Base-by-base conservation (phyloP, 2,113 vertebrate genomes). In the Nanorana parkeri region DNA sequence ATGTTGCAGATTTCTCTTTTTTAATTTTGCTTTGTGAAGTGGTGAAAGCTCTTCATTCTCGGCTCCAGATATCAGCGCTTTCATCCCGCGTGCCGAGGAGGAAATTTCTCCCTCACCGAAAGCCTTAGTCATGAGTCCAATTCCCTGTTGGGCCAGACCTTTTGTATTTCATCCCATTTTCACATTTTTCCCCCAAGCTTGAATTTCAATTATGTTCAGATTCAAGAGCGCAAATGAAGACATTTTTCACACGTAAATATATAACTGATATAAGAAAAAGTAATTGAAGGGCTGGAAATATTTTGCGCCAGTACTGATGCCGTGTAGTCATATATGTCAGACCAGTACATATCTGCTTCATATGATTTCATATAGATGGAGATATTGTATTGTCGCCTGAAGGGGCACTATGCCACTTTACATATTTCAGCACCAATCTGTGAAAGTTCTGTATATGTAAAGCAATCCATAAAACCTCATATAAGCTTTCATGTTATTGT, bases 21-120 rank as follows among this genome's bases (percentile, higher is more conserved):
- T 51, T 76, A 76, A 76, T 64, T 76, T 64, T 24, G 5, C 21
- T n/a, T n/a, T 47, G 58, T 76, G 73, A 76, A 61, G 56, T 63
- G 56, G 29, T 76, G 73, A 76, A 76, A 64, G 58, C 56, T 28
- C 5, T 16, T 76, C 58, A 64, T 76, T 76, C 58, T 63, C 56
- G 47, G 29, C 17, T 47, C 28, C 58, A 47, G 56, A 76, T 76
- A 24, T 64, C 58, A 13, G 0, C 28, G 41, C 73, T 76, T 58
- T 61, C 56, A 61, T 61, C 58, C 28, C 29, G 8, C 17, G 56
- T 61, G 54, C 17, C 23, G 26, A 55, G 17, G 21, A 76, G 54
- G 71, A 74, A 60, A 74, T 74, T 2, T 32, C 28, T 60, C 28
- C 54, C 71, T 74, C 20, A 23, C 58, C 54, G 26, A 74, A 60